Conservation (phyloP, 2,888 invertebrate genomes). For the Globia sparganii region DNA sequence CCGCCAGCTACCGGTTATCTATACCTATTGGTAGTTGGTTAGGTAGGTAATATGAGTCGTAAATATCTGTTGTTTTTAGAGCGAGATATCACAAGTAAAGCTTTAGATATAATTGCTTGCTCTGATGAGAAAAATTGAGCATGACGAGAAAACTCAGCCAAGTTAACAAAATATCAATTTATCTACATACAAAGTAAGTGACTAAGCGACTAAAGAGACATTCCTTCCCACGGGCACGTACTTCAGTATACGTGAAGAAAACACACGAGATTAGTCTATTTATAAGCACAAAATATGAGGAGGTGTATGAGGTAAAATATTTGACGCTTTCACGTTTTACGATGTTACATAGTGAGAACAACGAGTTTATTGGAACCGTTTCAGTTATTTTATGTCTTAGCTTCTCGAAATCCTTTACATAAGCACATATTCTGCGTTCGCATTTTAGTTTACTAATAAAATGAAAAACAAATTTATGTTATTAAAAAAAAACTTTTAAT, state of each 20-base stretch:
- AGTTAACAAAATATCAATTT: neutral
- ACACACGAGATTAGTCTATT: constrained; percentile 14
- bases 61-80: neutral
- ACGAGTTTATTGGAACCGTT: constrained; percentile 43
- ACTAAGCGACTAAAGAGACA: neutral
- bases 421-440: neutral
- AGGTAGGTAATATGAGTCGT: neutral
- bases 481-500: neutral
- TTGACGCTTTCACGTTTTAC: constrained; percentile 49
- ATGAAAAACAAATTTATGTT: neutral
- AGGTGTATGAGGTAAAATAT: constrained; percentile 41
- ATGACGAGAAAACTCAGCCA: neutral
- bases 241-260: neutral
- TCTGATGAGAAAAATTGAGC: too few relatives aligned
- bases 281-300: constrained; percentile 25
- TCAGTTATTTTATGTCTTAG: constrained; percentile 38
- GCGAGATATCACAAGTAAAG: neutral
- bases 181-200: neutral
- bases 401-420: constrained; percentile 20
- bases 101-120: neutral
- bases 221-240: neutral
- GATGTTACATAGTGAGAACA: constrained; percentile 44
- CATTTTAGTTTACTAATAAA: neutral
- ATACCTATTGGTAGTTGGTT: neutral
- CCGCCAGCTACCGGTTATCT: neutral